phyloP scores from a whole-genome alignment of 2,113 vertebrate genomes.

The Ciconia stormi region DNA sequence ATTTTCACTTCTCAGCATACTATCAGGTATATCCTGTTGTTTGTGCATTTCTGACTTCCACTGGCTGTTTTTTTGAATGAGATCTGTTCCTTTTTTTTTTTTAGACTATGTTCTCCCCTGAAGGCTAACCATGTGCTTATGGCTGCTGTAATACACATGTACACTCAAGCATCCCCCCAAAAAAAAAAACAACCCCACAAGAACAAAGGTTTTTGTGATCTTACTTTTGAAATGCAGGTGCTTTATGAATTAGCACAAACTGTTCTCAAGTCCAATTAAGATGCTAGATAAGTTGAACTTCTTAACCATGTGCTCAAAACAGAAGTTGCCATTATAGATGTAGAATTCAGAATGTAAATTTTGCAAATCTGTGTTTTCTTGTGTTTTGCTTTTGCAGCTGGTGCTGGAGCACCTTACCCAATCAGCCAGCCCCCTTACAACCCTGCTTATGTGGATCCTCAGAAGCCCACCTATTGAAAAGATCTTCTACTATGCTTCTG shows the following conservation, averaged over 20 bases:
- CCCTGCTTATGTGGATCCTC: conserved; percentile 83
- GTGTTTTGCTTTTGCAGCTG: conserved; percentile 65
- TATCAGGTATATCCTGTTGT: not conserved
- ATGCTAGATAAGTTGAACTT: not conserved
- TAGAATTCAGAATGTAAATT: not conserved
- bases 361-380: not conserved
- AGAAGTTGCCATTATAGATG: not conserved
- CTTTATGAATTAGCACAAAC: not conserved
- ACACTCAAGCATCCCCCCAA: not conserved
- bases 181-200: not conserved
- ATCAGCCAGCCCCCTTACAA: conserved; percentile 86
- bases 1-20: not conserved
- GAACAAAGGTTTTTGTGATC: not conserved
- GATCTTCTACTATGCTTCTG: not conserved
- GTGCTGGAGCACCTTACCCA: conserved; percentile 62
- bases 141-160: not conserved
- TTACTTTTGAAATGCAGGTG: not conserved
- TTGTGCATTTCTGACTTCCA: not conserved
- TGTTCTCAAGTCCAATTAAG: not conserved
- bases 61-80: not conserved
- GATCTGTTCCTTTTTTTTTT: not conserved
- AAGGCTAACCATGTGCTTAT: not conserved
- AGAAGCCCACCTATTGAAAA: conserved; percentile 73
- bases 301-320: not conserved
- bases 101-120: not conserved